Base-by-base conservation (phyloP, 1,140 invertebrate species). In the Hypothenemus hampei region DNA sequence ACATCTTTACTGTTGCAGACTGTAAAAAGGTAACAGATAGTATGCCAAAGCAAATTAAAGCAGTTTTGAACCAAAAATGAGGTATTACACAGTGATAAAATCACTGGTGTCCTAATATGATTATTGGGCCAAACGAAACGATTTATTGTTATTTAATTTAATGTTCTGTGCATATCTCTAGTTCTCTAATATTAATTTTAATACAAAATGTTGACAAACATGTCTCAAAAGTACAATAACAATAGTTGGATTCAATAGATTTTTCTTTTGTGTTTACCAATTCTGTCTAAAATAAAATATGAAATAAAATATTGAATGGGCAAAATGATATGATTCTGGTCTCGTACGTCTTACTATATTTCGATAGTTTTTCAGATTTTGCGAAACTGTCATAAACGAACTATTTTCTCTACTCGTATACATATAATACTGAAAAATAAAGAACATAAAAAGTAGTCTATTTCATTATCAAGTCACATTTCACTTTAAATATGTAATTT, bases 61-160 rank as follows among this genome's bases (percentile, higher is more conserved):
- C n/a, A n/a, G n/a, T n/a, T n/a, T n/a, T n/a, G n/a, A n/a, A n/a
- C n/a, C 35, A 36, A 36, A 36, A 36, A 13, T 5, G 35, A 36
- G 35, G 15, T 36, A 13, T 36, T 36, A 7, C 35, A 36, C 35
- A 36, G 35, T 36, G 35, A 16, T 15, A 36, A 15, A 36, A 36
- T 36, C 6, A 36, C 35, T 15, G 35, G 15, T 36, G 5, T 16
- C 35, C 35, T 36, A 5, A 36, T n/a, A 8, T 36, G 35, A 36
- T 36, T 36, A 36, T 36, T 36, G 35, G 6, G 5, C 15, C 35
- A 36, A 36, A 36, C 15, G 35, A 36, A 36, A 36, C 15, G 35
- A 36, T 36, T 7, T 13, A 16, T 36, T 36, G 13, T 36, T 36
- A 36, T 36, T 36, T 36, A 36, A 36, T 36, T 36, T 15, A 36